Base-by-base conservation (phyloP, 1,140 invertebrate species). In the Pogonognathellus flavescens region DNA sequence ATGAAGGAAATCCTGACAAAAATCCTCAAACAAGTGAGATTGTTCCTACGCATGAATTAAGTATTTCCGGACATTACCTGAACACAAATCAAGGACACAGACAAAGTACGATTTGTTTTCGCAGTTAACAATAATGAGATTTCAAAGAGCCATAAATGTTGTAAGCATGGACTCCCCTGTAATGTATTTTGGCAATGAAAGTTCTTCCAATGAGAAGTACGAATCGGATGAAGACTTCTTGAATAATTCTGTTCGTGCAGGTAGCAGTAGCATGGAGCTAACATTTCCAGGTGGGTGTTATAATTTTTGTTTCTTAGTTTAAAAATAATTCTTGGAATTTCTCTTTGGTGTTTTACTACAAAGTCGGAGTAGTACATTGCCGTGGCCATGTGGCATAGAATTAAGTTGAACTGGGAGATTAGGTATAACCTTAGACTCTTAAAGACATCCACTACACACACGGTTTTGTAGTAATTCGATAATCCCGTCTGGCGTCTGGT, bases 401-500 rank as follows among this genome's bases (percentile, higher is more conserved):
- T 16, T 59, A 59, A 6, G 31, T 41, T 41, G 31, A 41, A 41
- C 31, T 41, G 2, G 31, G 31, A 41, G 31, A 41, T 41, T 41
- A 41, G 1, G 31, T 41, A 41, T 41, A 41, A 41, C 31, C 31
- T 41, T 41, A 41, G 31, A 1, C 31, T 6, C 31, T n/a, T n/a
- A n/a, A n/a, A n/a, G n/a, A n/a, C n/a, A n/a, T n/a, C 16, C 14
- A 18, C 16, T 60, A 60, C 59, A 20, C 59, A 18, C 22, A 60
- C 59, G 49, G 70, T 49, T 76, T 76, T 76, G 25, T 49, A 31
- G 70, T 76, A 31, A 49, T 76, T 76, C 70, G 70, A 50, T 76
- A 41, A 76, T 76, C 41, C 70, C n/a, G 70, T 76, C 70, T 49
- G 70, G 70, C 70, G 70, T 76, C 70, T 49, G 70, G 70, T 31